These are phyloP conservation scores for Acanthosepion esculentum DNA, from an alignment of 2,888 invertebrate genomes.

Conservation along the genomic window DNA sequence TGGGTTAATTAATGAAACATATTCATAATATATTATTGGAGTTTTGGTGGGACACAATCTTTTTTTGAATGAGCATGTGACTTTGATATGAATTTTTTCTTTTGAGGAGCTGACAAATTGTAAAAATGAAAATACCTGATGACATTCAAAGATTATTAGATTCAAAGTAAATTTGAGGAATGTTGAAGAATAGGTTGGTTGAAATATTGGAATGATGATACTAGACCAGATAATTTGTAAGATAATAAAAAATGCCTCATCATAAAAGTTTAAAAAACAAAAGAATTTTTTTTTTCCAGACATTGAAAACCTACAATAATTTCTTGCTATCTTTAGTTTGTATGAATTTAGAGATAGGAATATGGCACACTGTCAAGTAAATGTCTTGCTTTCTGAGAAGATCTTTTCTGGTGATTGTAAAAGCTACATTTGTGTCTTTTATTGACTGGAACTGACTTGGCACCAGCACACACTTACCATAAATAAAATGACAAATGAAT, in stretches of 20 bases:
- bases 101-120: too few species aligned
- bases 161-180: too few species aligned
- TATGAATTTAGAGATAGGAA: neutral
- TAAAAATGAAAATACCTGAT: too few species aligned
- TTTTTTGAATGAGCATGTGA: too few species aligned
- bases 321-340: neutral
- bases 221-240: too few species aligned
- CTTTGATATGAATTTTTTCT: too few species aligned
- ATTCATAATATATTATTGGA: too few species aligned
- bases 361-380: neutral
- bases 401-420: neutral
- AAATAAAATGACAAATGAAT: constrained; percentile 23
- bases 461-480: constrained; percentile 13
- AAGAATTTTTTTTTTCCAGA: neutral
- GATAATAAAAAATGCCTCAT: neutral
- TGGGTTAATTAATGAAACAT: too few species aligned
- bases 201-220: too few species aligned
- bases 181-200: too few species aligned
- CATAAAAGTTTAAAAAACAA: neutral
- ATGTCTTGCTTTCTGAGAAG: neutral
- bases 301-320: neutral
- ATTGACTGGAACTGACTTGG: constrained; percentile 1
- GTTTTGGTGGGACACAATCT: too few species aligned
- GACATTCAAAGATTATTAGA: too few species aligned
- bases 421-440: neutral